Percentiles rank a stretch among this genome's conserved stretches.
Conservation (phyloP, 2,113 vertebrate species). For the Platichthys stellatus region DNA sequence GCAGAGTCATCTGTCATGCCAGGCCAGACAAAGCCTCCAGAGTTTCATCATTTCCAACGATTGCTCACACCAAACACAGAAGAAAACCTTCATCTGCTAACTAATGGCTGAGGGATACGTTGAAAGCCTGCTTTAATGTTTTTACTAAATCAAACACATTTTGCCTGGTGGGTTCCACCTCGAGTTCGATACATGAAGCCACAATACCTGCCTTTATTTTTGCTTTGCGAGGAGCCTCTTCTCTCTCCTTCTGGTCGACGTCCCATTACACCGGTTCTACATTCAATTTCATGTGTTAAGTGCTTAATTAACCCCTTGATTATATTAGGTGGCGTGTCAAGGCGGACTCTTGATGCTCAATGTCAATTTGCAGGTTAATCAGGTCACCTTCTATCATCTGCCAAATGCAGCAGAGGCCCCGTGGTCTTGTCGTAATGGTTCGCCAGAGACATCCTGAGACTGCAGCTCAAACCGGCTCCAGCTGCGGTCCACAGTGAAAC, state of each 20-base stretch:
- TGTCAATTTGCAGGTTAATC: constrained; percentile 83
- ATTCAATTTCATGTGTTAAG: constrained; percentile 75
- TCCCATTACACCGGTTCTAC: constrained; percentile 61
- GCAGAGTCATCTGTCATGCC: constrained; percentile 82
- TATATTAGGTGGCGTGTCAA: constrained; percentile 66
- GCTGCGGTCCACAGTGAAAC: constrained; percentile 27
- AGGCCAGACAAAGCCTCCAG: constrained; percentile 79
- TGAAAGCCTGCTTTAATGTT: constrained; percentile 50
- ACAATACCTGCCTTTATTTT: constrained; percentile 9
- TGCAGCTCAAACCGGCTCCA: constrained; percentile 51
- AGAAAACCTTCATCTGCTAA: constrained; percentile 65
- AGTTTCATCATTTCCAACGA: constrained; percentile 81
- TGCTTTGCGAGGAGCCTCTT: constrained; percentile 16
- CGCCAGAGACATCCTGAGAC: constrained; percentile 58
- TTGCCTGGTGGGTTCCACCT: constrained; percentile 18
- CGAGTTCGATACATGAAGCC: constrained; percentile 27
- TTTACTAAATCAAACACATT: constrained; percentile 52
- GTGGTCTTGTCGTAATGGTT: constrained; percentile 68
- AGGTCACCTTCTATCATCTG: constrained; percentile 77
- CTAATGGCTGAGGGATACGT: constrained; percentile 55
- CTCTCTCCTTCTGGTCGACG: constrained; percentile 42
- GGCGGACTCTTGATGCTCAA: constrained; percentile 73
- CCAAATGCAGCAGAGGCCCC: constrained; percentile 61
- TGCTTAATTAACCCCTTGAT: constrained; percentile 78
- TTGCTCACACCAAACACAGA: constrained; percentile 73